Evolutionary conservation across 2,113 vertebrate species (phyloP).

Genomic region (Oncorhynchus masou): DNA sequence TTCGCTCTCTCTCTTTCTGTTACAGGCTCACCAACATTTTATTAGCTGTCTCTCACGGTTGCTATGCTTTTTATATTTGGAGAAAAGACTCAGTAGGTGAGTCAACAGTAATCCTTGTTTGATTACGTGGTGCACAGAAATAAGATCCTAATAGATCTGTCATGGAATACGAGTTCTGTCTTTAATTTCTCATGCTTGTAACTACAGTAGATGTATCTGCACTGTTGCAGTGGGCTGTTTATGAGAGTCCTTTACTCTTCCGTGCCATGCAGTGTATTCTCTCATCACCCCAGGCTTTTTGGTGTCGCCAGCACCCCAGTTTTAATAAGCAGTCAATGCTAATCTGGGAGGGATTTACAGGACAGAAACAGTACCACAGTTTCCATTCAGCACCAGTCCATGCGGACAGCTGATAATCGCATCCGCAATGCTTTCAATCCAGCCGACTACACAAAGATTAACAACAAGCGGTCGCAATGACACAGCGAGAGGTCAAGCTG

Average conservation of each 20-base stretch:
- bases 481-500: slow-evolving; percentile 48
- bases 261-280: neutral
- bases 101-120: too few relatives aligned
- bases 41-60: too few relatives aligned
- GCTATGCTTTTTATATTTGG: too few relatives aligned
- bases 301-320: slow-evolving; percentile 22
- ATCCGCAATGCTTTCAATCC: slow-evolving; percentile 48
- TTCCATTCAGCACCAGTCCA: slow-evolving; percentile 43
- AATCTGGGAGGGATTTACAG: slow-evolving; percentile 52
- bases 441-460: slow-evolving; percentile 49
- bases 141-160: too few relatives aligned
- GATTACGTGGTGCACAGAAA: too few relatives aligned
- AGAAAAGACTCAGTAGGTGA: too few relatives aligned
- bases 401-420: slow-evolving; percentile 52
- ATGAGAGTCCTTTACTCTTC: neutral
- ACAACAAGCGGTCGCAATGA: slow-evolving; percentile 44
- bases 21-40: too few relatives aligned
- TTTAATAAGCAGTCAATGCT: slow-evolving; percentile 28
- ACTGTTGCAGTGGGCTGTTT: neutral
- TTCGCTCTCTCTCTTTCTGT: slow-evolving; percentile 16
- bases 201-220: too few relatives aligned
- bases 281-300: neutral
- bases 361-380: slow-evolving; percentile 45
- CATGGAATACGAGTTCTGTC: too few relatives aligned
- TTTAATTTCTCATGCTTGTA: too few relatives aligned